Evolutionary conservation across 2,113 vertebrate species (phyloP).

Genomic region (Motacilla tschutschensis): DNA sequence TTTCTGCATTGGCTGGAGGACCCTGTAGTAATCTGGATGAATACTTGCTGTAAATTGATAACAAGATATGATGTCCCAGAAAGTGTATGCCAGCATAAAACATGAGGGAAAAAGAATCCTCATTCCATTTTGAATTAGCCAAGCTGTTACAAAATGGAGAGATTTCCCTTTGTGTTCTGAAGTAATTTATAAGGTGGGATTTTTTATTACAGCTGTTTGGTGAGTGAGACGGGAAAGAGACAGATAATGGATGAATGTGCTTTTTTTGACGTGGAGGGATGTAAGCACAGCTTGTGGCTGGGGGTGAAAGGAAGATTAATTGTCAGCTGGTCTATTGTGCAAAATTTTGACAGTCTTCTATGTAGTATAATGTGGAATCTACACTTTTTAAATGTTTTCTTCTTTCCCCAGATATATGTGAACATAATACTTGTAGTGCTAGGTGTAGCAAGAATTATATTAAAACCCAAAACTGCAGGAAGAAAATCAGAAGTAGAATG

Average conservation of each 20-base stretch:
- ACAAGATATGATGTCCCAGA: constrained; percentile 50
- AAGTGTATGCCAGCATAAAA: constrained; percentile 1
- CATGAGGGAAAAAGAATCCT: constrained; percentile 3
- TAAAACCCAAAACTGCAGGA: neutral
- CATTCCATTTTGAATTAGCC: constrained; percentile 29
- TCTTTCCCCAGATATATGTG: neutral
- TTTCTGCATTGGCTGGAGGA: constrained; percentile 49
- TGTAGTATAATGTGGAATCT: neutral
- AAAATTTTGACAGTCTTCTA: neutral
- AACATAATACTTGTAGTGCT: neutral
- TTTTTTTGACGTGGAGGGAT: neutral
- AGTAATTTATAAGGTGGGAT: constrained; percentile 35
- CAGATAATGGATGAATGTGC: constrained; percentile 53
- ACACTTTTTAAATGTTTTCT: neutral
- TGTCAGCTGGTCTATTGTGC: constrained; percentile 1
- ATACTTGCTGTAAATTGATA: constrained; percentile 49
- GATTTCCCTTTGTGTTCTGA: constrained; percentile 44
- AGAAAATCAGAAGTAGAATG: neutral
- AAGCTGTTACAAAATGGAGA: constrained; percentile 31
- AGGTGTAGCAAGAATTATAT: neutral
- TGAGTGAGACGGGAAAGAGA: constrained; percentile 62
- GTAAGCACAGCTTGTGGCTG: neutral
- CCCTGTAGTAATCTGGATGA: constrained; percentile 34
- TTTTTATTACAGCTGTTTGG: constrained; percentile 50
- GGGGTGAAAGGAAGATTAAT: neutral